Evolutionary conservation across 2,797 vertebrate species (phyloP).

Genomic region (Acrossocheilus wenchowensis): DNA sequence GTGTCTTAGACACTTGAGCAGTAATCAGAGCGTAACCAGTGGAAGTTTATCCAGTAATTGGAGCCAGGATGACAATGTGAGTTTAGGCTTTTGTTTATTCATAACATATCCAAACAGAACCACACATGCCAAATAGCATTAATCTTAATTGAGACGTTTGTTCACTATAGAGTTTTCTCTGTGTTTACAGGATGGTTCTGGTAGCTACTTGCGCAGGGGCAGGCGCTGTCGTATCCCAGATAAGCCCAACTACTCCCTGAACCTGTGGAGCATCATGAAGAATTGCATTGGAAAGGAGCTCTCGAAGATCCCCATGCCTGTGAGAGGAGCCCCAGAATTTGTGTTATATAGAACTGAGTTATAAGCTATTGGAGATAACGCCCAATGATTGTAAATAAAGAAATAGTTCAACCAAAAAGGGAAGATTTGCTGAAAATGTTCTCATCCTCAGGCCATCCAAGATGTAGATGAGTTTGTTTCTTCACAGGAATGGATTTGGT

Average conservation of each 20-base stretch:
- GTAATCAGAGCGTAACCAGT: constrained; percentile 83
- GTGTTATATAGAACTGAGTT: background rate
- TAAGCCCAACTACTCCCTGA: constrained; percentile 96
- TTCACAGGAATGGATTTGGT: too few relatives aligned
- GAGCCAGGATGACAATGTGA: constrained; percentile 87
- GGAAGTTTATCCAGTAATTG: constrained; percentile 85
- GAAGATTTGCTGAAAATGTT: too few relatives aligned
- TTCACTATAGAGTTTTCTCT: background rate
- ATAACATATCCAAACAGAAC: background rate
- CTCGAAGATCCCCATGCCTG: constrained; percentile 95
- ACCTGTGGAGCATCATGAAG: constrained; percentile 98
- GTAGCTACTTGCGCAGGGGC: constrained; percentile 71
- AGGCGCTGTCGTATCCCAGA: constrained; percentile 90
- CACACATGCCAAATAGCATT: background rate
- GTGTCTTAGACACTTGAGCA: constrained; percentile 78
- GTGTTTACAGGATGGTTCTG: constrained; percentile 68
- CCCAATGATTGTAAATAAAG: background rate
- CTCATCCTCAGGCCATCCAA: too few relatives aligned
- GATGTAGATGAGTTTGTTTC: too few relatives aligned
- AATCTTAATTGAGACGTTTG: background rate
- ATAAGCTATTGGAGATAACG: background rate
- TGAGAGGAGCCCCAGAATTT: constrained; percentile 68
- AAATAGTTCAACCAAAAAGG: background rate
- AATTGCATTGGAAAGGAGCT: constrained; percentile 96
- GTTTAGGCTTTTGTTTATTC: constrained; percentile 57